phyloP scores from a whole-genome alignment of 2,888 invertebrate species.

The Torymus auratus region DNA sequence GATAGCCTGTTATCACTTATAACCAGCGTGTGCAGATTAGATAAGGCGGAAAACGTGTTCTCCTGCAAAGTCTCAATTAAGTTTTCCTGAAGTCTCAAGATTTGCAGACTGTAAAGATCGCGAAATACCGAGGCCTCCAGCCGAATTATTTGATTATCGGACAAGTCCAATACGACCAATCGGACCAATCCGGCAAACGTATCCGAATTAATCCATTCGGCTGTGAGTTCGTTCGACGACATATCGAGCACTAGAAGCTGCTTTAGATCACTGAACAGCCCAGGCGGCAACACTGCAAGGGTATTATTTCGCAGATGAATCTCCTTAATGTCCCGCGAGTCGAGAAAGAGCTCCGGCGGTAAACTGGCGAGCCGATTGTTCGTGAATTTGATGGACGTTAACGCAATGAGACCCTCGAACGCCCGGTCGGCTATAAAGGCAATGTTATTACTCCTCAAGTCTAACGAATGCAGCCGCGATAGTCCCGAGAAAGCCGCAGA shows the following conservation, averaged over 20 bases:
- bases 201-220: slow-evolving; percentile 89
- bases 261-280: slow-evolving; percentile 86
- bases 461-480: slow-evolving; percentile 84
- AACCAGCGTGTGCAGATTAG: slow-evolving; percentile 88
- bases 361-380: slow-evolving; percentile 89
- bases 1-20: slow-evolving; percentile 89
- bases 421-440: slow-evolving; percentile 87
- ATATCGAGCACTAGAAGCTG: slow-evolving; percentile 87
- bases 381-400: slow-evolving; percentile 86
- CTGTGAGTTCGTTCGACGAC: slow-evolving; percentile 87
- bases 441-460: slow-evolving; percentile 87
- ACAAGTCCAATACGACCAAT: slow-evolving; percentile 86
- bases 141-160: slow-evolving; percentile 86
- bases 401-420: slow-evolving; percentile 84
- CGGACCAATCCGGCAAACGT: slow-evolving; percentile 88
- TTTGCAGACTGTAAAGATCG: slow-evolving; percentile 88
- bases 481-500: slow-evolving; percentile 85
- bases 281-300: slow-evolving; percentile 88
- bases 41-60: slow-evolving; percentile 86
- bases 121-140: slow-evolving; percentile 87
- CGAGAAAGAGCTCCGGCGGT: slow-evolving; percentile 89
- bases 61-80: slow-evolving; percentile 86
- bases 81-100: slow-evolving; percentile 88
- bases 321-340: slow-evolving; percentile 87
- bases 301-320: slow-evolving; percentile 90